Conservation (phyloP, 2,888 invertebrate species). For the Caenorhabditis doughertyi region DNA sequence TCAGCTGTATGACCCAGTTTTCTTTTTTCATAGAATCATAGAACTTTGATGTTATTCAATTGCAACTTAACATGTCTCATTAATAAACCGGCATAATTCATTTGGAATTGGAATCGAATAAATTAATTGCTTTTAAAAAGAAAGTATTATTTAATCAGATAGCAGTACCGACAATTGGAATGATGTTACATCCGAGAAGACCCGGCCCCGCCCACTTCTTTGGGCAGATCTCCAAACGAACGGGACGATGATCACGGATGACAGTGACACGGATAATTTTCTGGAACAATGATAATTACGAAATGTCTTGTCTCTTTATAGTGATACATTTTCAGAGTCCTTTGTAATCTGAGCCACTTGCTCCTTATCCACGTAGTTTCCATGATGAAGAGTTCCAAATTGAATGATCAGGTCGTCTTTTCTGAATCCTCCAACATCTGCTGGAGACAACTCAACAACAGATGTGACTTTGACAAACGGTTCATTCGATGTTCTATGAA, state of each 20-base stretch:
- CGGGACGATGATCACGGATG: conserved; percentile 69
- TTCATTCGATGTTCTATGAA: conserved; percentile 75
- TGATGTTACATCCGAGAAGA: conserved; percentile 72
- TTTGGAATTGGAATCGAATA: conserved; percentile 21
- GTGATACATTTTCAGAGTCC: conserved; percentile 70
- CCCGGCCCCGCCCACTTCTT: conserved; percentile 74
- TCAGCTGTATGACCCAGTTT: neutral
- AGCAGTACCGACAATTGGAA: conserved; percentile 49
- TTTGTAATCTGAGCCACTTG: conserved; percentile 73
- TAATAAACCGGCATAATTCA: conserved; percentile 35
- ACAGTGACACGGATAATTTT: conserved; percentile 76
- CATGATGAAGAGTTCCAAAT: conserved; percentile 78
- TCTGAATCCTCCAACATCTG: conserved; percentile 68
- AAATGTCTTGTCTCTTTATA: neutral
- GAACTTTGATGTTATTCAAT: neutral
- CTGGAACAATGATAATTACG: conserved; percentile 58
- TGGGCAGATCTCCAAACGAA: conserved; percentile 75
- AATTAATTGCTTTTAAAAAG: conserved; percentile 6
- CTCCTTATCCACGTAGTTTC: conserved; percentile 72
- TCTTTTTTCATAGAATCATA: no score
- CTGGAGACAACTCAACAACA: conserved; percentile 71
- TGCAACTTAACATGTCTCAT: neutral
- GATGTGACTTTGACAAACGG: conserved; percentile 71
- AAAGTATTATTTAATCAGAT: no score
- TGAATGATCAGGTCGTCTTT: conserved; percentile 78